Conservation (phyloP, 2,113 vertebrate species). For the Chrysochloris asiatica region DNA sequence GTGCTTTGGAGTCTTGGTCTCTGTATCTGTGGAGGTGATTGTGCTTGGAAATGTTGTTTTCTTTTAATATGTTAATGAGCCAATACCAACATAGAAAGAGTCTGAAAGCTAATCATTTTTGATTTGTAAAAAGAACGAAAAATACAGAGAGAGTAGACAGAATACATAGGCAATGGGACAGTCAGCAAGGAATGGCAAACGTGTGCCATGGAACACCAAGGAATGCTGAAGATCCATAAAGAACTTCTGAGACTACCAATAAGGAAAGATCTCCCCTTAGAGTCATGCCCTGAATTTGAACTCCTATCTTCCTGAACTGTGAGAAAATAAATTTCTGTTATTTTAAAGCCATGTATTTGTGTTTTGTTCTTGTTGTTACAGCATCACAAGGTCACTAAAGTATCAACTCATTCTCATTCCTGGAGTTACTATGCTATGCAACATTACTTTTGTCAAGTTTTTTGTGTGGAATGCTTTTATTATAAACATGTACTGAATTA, state of each 20-base stretch:
- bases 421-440: conserved; percentile 67
- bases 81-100: background rate
- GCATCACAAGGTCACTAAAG: background rate
- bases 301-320: background rate
- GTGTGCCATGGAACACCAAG: background rate
- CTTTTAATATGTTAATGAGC: background rate
- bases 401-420: conserved; percentile 20
- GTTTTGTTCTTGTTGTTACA: background rate
- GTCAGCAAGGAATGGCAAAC: background rate
- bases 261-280: background rate
- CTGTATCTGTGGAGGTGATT: background rate
- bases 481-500: conserved; percentile 70
- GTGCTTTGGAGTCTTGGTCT: background rate
- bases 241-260: background rate
- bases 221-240: background rate
- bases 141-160: background rate
- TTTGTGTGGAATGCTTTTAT: conserved; percentile 59
- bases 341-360: background rate
- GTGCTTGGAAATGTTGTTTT: background rate
- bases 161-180: background rate
- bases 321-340: background rate
- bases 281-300: background rate
- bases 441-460: conserved; percentile 69
- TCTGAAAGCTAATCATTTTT: background rate
- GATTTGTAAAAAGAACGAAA: background rate